phyloP scores from a whole-genome alignment of 2,888 invertebrate species.

The Thecophora atra region DNA sequence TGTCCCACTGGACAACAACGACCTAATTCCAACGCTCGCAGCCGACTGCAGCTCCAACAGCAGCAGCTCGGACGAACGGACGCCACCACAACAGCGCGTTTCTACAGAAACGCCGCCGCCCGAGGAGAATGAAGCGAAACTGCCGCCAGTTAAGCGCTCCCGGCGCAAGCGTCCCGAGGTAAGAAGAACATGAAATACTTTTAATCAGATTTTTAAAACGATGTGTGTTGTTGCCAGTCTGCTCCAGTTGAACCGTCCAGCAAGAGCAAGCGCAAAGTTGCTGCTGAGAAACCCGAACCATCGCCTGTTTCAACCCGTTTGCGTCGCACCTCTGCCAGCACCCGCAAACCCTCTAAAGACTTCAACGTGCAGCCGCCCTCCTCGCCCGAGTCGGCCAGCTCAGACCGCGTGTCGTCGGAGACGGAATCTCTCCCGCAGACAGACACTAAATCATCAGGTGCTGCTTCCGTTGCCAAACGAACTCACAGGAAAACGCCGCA shows the following conservation, averaged over 20 bases:
- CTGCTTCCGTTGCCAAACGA: neutral
- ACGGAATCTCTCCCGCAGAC: too few species aligned
- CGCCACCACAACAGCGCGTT: slow-evolving; percentile 6
- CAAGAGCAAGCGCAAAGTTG: neutral
- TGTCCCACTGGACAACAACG: slow-evolving; percentile 34
- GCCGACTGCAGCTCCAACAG: slow-evolving; percentile 51
- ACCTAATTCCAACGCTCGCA: slow-evolving; percentile 32
- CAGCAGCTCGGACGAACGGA: slow-evolving; percentile 43
- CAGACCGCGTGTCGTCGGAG: neutral
- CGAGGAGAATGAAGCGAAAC: neutral
- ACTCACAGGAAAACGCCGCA: slow-evolving; percentile 4
- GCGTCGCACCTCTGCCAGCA: slow-evolving; percentile 22
- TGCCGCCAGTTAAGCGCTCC: slow-evolving; percentile 1
- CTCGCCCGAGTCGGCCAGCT: slow-evolving; percentile 31
- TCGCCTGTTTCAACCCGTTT: neutral
- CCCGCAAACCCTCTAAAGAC: slow-evolving; percentile 21
- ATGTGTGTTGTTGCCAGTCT: neutral
- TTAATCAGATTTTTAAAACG: neutral
- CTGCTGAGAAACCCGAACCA: neutral
- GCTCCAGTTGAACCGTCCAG: neutral
- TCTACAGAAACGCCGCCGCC: slow-evolving; percentile 23
- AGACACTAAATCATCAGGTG: too few species aligned
- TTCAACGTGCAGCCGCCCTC: slow-evolving; percentile 23
- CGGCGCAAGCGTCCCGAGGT: slow-evolving; percentile 14
- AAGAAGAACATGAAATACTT: neutral